These are phyloP conservation scores for Erpobdella octoculata DNA, from an alignment of 2,888 invertebrate genomes.

Conservation along the genomic window DNA sequence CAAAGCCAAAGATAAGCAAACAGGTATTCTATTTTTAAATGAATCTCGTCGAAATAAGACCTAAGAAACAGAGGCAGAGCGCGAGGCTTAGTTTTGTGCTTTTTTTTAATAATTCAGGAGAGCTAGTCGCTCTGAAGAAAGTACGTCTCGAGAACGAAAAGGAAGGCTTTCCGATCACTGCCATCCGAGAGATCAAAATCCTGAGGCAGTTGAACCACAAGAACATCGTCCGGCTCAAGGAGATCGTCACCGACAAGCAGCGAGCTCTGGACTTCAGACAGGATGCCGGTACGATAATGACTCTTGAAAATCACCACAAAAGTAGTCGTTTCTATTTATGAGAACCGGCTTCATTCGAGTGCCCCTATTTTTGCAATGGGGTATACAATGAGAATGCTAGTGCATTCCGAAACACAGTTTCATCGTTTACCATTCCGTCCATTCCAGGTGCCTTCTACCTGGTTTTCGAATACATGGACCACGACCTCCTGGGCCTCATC, in stretches of 20 bases:
- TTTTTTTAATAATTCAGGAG: slow-evolving; percentile 51
- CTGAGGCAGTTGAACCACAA: slow-evolving; percentile 89
- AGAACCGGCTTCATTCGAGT: not conserved
- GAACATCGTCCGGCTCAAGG: slow-evolving; percentile 90
- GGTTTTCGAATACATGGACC: slow-evolving; percentile 99
- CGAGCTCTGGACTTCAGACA: slow-evolving; percentile 75
- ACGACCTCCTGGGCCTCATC: slow-evolving; percentile 93
- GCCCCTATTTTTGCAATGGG: not conserved
- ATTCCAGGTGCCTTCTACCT: slow-evolving; percentile 86
- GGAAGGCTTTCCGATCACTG: slow-evolving; percentile 86
- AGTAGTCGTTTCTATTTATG: not conserved
- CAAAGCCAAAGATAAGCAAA: slow-evolving; percentile 74
- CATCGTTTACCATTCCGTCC: not conserved
- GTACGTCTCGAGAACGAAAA: slow-evolving; percentile 96
- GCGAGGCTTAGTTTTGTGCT: not conserved
- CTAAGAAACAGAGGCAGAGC: not conserved
- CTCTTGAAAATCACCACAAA: not conserved
- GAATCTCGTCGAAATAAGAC: not conserved
- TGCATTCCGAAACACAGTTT: not conserved
- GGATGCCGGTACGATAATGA: slow-evolving; percentile 47
- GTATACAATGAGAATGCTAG: not conserved
- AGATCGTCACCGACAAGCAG: slow-evolving; percentile 96
- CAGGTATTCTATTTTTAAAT: slow-evolving; percentile 38
- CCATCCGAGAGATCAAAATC: slow-evolving; percentile 91
- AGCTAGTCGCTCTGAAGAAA: slow-evolving; percentile 82